Conservation (phyloP, 1,140 invertebrate genomes). For the Drosophila micromelanica region DNA sequence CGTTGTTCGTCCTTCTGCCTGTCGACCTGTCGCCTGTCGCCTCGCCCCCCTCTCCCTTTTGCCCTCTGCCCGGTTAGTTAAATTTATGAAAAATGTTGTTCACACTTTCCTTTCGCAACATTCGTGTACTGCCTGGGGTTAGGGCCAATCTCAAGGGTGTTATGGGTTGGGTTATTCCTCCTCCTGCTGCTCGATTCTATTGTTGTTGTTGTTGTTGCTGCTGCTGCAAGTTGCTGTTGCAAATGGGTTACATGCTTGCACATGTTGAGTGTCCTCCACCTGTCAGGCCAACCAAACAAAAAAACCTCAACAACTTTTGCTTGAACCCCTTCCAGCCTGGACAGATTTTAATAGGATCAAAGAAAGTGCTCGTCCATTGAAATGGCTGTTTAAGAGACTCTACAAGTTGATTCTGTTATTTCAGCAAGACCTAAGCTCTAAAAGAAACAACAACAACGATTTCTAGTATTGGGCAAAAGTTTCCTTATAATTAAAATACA, state of each 20-base stretch:
- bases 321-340: constrained; percentile 4
- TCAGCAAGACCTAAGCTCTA: too few relatives aligned
- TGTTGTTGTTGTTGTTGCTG: constrained; percentile 19
- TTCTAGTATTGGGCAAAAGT: too few relatives aligned
- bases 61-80: constrained; percentile 48
- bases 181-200: neutral
- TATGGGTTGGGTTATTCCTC: neutral
- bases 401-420: too few relatives aligned
- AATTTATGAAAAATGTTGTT: constrained; percentile 84
- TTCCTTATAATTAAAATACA: too few relatives aligned
- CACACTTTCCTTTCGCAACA: constrained; percentile 68
- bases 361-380: constrained; percentile 11
- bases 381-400: constrained; percentile 16
- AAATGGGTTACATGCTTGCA: constrained; percentile 73
- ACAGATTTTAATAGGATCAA: constrained; percentile 45
- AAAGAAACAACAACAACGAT: too few relatives aligned
- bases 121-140: constrained; percentile 15
- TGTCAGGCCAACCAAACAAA: constrained; percentile 17
- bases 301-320: constrained; percentile 26
- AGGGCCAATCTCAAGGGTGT: constrained; percentile 19
- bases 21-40: constrained; percentile 36
- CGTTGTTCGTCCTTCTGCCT: constrained; percentile 48
- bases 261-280: constrained; percentile 57
- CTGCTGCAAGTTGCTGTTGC: constrained; percentile 53
- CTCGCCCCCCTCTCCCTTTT: too few relatives aligned